These are phyloP conservation scores for Arctopsyche grandis DNA, from an alignment of 1,140 invertebrate genomes.

Conservation along the genomic window DNA sequence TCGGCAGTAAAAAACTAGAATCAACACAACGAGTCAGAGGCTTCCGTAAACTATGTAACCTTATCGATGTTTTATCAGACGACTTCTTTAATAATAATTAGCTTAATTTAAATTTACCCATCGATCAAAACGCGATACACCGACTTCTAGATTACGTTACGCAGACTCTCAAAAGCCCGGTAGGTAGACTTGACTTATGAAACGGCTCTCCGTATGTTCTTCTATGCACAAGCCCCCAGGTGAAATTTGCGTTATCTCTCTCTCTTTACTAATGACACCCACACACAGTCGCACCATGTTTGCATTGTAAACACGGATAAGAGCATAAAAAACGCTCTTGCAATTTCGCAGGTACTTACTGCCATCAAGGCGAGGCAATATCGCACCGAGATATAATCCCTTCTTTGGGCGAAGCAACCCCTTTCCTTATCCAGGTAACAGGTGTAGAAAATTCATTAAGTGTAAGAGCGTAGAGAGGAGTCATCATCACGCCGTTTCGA, in stretches of 20 bases:
- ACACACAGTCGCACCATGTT: not conserved
- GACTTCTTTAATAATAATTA: too few species aligned
- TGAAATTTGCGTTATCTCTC: constrained; percentile 20
- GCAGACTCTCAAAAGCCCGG: not conserved
- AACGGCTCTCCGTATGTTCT: not conserved
- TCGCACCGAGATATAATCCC: constrained; percentile 20
- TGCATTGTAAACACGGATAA: not conserved
- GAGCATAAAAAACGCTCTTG: constrained; percentile 1
- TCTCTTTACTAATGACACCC: not conserved
- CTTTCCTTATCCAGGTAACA: constrained; percentile 24
- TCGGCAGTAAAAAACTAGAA: too few species aligned
- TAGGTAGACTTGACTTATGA: not conserved
- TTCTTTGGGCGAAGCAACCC: not conserved
- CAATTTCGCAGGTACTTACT: not conserved
- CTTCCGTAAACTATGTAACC: too few species aligned
- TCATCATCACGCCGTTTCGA: not conserved
- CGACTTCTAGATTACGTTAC: not conserved
- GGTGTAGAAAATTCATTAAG: constrained; percentile 23
- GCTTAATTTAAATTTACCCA: too few species aligned
- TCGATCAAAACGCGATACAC: too few species aligned
- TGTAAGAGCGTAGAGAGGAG: not conserved
- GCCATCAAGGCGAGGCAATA: not conserved
- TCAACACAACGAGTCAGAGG: too few species aligned
- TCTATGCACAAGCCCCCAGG: not conserved
- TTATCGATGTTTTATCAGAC: too few species aligned